Percentiles rank a stretch among this genome's conserved stretches.
phyloP scores from a whole-genome alignment of 2,113 vertebrate species.

The Perca schrenkii region DNA sequence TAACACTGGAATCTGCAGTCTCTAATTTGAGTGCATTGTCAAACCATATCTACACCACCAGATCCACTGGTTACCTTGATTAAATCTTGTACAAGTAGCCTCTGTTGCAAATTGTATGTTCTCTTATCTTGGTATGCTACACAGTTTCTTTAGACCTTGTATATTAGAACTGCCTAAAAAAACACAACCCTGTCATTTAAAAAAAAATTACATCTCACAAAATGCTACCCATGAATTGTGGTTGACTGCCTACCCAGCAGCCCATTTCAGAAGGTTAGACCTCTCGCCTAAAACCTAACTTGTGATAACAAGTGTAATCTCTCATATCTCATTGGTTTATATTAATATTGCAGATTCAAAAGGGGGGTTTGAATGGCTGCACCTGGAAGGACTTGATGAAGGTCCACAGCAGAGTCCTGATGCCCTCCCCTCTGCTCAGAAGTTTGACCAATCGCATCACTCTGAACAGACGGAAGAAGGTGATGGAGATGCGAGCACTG shows the following conservation, averaged over 20 bases:
- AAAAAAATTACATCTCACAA: background rate
- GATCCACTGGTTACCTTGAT: background rate
- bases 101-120: background rate
- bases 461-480: conserved; percentile 98
- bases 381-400: conserved; percentile 99
- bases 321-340: background rate
- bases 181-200: background rate
- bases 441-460: conserved; percentile 99
- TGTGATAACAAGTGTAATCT: background rate
- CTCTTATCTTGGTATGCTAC: background rate
- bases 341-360: background rate
- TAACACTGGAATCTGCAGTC: background rate
- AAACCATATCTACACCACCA: background rate
- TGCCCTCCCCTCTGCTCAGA: conserved; percentile 97
- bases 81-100: background rate
- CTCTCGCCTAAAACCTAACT: background rate
- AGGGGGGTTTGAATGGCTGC: background rate
- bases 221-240: background rate
- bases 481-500: conserved; percentile 98
- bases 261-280: background rate
- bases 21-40: background rate
- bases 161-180: background rate
- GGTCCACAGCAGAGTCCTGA: conserved; percentile 97
- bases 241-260: background rate
- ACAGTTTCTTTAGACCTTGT: background rate